Conservation (phyloP, 2,113 vertebrate genomes). For the Laticauda laticaudata region DNA sequence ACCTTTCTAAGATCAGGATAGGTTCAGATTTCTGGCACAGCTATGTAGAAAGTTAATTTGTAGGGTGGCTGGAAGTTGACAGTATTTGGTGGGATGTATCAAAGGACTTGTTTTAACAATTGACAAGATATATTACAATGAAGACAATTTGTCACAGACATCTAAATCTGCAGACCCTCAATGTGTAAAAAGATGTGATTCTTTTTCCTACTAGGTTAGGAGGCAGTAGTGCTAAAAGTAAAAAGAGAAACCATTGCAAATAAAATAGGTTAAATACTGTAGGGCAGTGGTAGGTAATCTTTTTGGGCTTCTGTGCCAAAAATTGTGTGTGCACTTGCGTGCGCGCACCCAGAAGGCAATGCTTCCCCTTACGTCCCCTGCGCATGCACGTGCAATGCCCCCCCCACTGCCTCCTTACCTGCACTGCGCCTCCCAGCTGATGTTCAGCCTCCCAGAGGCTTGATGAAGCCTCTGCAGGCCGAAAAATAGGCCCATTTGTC, state of each 20-base stretch:
- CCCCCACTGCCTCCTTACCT: too few relatives aligned
- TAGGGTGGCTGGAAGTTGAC: neutral
- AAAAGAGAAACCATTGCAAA: neutral
- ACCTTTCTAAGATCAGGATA: neutral
- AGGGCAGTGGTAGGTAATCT: neutral
- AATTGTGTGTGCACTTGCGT: too few relatives aligned
- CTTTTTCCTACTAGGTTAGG: neutral
- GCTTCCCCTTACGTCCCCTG: too few relatives aligned
- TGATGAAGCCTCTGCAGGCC: too few relatives aligned
- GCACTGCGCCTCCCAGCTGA: too few relatives aligned
- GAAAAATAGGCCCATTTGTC: too few relatives aligned
- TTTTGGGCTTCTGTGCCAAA: too few relatives aligned
- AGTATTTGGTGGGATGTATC: neutral
- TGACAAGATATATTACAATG: neutral
- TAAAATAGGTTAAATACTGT: neutral
- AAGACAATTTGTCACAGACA: neutral
- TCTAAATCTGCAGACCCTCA: neutral
- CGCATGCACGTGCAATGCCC: too few relatives aligned
- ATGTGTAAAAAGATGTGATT: neutral
- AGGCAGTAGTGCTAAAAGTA: neutral
- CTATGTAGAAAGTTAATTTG: neutral
- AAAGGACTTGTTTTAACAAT: neutral
- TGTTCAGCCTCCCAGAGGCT: too few relatives aligned
- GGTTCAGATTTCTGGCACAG: neutral
- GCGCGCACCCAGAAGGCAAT: too few relatives aligned